phyloP scores from a whole-genome alignment of 2,113 vertebrate genomes.

The Macrotis lagotis region DNA sequence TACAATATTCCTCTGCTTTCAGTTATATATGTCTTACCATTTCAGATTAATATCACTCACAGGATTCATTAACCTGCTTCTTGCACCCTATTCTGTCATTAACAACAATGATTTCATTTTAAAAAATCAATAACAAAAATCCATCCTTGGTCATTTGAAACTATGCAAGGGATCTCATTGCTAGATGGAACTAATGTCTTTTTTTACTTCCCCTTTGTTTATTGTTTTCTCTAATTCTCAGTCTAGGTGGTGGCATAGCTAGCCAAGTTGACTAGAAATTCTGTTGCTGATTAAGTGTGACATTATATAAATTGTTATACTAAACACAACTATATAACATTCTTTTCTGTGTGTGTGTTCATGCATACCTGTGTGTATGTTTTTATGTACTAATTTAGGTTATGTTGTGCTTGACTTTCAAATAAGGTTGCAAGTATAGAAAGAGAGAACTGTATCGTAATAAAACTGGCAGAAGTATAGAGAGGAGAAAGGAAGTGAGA shows the following conservation, averaged over 20 bases:
- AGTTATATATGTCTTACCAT: not conserved
- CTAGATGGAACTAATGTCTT: not conserved
- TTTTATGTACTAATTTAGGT: not conserved
- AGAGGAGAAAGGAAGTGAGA: not conserved
- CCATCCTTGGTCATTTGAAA: not conserved
- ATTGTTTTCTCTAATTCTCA: conserved; percentile 23
- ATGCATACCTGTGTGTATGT: not conserved
- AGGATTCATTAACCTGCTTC: not conserved
- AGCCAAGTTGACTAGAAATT: not conserved
- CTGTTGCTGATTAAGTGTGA: not conserved
- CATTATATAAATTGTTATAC: not conserved
- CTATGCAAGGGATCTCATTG: not conserved
- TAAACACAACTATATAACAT: not conserved
- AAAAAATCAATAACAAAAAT: not conserved
- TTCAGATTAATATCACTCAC: not conserved
- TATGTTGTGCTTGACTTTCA: not conserved
- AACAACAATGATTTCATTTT: not conserved
- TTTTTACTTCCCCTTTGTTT: not conserved
- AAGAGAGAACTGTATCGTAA: not conserved
- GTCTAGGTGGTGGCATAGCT: not conserved
- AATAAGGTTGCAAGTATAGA: not conserved
- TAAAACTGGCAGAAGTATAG: not conserved
- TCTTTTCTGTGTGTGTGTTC: not conserved
- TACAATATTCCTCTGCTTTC: conserved; percentile 16
- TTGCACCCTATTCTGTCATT: not conserved